A percentile compares a stretch with the other conserved stretches of the same genome.
These are phyloP conservation scores for Palythoa grandiflora DNA, from an alignment of 92 coral and sea anemone species.

Conservation along the genomic window DNA sequence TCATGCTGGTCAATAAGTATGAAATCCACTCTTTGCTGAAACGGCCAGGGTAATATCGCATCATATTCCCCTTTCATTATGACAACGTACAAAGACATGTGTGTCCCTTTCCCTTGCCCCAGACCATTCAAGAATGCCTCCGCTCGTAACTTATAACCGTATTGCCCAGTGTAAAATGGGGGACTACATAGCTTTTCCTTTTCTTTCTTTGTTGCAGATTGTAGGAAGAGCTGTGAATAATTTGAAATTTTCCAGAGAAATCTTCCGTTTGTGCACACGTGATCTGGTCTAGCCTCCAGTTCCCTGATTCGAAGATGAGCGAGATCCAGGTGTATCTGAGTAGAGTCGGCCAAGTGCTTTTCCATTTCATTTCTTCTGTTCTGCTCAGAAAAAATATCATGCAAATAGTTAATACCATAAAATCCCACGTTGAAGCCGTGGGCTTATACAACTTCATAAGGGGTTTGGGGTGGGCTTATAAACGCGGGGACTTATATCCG, in stretches of 20 bases:
- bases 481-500: no score
- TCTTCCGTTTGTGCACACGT: slow-evolving; percentile 91
- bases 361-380: slow-evolving; percentile 91
- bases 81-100: slow-evolving; percentile 93
- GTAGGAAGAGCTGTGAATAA: slow-evolving; percentile 92
- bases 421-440: no score
- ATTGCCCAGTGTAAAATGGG: slow-evolving; percentile 98
- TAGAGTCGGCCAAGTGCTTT: slow-evolving; percentile 83
- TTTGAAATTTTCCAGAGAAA: slow-evolving; percentile 98
- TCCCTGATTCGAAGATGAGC: slow-evolving; percentile 95
- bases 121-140: slow-evolving; percentile 98
- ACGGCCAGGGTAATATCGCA: slow-evolving; percentile 98
- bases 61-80: slow-evolving; percentile 98
- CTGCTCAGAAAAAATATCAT: slow-evolving; percentile 42
- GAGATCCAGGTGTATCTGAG: slow-evolving; percentile 88
- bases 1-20: slow-evolving; percentile 95
- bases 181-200: slow-evolving; percentile 99
- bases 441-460: no score
- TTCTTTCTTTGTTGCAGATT: slow-evolving; percentile 96
- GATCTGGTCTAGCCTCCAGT: slow-evolving; percentile 90
- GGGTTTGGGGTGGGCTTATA: no score
- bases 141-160: slow-evolving; percentile 96
- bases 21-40: slow-evolving; percentile 97
- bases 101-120: slow-evolving; percentile 99
- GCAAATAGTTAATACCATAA: neutral